Evolutionary conservation across 2,113 vertebrate species (phyloP).

Genomic region (Lethenteron reissneri): DNA sequence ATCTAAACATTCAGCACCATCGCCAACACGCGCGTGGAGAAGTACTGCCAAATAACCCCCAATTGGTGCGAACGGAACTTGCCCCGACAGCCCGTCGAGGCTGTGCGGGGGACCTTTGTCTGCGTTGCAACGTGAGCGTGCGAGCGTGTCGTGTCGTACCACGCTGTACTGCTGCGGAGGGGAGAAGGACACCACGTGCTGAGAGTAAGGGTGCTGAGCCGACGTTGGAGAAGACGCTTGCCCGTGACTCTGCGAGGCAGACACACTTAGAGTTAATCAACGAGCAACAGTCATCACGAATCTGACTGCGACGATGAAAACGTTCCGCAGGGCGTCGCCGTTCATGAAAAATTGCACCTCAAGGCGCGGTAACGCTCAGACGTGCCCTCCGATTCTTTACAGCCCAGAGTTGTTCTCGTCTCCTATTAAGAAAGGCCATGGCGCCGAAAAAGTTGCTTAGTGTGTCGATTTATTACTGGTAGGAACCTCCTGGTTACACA

Average conservation of each 20-base stretch:
- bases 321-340: not conserved
- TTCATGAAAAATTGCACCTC: conserved; percentile 7
- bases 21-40: too few relatives aligned
- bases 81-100: too few relatives aligned
- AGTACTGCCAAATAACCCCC: too few relatives aligned
- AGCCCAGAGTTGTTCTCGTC: too few relatives aligned
- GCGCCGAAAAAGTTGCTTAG: too few relatives aligned
- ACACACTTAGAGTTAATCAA: conserved; percentile 12
- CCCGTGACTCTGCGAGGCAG: conserved; percentile 25
- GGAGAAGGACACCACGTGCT: conserved; percentile 53
- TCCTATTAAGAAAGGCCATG: too few relatives aligned
- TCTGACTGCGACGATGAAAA: not conserved
- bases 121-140: too few relatives aligned
- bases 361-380: conserved; percentile 6
- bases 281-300: not conserved
- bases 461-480: too few relatives aligned
- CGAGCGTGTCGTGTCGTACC: conserved; percentile 21
- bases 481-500: too few relatives aligned
- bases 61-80: too few relatives aligned
- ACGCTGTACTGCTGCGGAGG: conserved; percentile 50
- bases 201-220: conserved; percentile 53
- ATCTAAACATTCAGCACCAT: too few relatives aligned
- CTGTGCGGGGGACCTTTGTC: too few relatives aligned
- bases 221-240: conserved; percentile 33
- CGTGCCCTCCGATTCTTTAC: not conserved